Evolutionary conservation across 2,113 vertebrate species (phyloP).

Genomic region (Trinectes maculatus): DNA sequence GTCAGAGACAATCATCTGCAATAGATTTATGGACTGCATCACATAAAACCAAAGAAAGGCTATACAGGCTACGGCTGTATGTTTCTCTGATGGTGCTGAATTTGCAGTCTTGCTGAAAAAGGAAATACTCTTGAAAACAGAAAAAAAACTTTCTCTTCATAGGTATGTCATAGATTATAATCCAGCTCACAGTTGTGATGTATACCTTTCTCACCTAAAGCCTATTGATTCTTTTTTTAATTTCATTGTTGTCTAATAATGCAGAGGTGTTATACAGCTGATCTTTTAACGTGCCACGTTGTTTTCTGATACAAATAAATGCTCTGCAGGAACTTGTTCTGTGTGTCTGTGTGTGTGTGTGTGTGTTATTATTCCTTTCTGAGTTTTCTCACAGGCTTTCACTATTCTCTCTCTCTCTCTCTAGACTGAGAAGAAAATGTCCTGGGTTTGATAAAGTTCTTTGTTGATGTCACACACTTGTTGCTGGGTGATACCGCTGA

Average conservation of each 20-base stretch:
- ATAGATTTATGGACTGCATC: background rate
- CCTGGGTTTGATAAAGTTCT: conserved; percentile 32
- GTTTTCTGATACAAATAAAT: conserved; percentile 33
- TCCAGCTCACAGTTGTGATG: background rate
- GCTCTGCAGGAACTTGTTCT: background rate
- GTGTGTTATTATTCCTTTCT: background rate
- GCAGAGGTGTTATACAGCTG: conserved; percentile 4
- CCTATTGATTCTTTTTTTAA: conserved; percentile 1
- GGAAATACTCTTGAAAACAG: no score
- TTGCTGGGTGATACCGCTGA: conserved; percentile 50
- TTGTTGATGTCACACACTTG: conserved; percentile 57
- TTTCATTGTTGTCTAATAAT: background rate
- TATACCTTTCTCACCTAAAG: background rate
- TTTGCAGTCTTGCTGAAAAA: no score
- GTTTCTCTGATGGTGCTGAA: background rate
- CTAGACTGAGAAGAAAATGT: conserved; percentile 43
- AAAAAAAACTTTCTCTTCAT: background rate
- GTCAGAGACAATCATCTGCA: background rate
- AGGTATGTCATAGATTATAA: background rate
- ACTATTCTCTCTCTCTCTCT: no score
- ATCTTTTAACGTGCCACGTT: conserved; percentile 15
- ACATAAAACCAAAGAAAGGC: background rate
- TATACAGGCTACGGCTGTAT: background rate
- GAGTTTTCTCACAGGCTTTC: background rate
- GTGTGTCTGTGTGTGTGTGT: conserved; percentile 3